phyloP scores from a whole-genome alignment of 2,113 vertebrate species.

The Myxocyprinus asiaticus region DNA sequence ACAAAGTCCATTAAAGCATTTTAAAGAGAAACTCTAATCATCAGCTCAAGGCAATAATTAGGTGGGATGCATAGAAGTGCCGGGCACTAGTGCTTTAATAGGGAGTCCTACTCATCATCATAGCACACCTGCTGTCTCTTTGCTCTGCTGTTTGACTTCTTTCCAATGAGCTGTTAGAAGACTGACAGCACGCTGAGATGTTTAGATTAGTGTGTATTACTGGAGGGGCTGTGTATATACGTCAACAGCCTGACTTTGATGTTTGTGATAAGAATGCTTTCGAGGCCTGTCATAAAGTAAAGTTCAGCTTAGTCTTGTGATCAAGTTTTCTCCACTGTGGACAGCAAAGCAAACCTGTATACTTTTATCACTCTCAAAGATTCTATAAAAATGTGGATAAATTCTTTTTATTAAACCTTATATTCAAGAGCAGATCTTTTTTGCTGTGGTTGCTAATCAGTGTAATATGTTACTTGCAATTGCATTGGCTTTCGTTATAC shows the following conservation, averaged over 20 bases:
- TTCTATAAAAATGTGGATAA: too few relatives aligned
- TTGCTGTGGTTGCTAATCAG: too few relatives aligned
- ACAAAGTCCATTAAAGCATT: conserved; percentile 30
- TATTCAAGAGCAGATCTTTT: too few relatives aligned
- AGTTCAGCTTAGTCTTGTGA: not conserved
- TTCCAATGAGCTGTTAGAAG: not conserved
- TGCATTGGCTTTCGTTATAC: too few relatives aligned
- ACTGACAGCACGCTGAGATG: not conserved
- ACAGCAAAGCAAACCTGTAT: too few relatives aligned
- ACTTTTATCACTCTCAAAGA: too few relatives aligned
- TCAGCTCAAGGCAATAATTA: conserved; percentile 13
- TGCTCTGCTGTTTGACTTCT: too few relatives aligned
- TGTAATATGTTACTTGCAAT: too few relatives aligned
- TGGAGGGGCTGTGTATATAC: not conserved
- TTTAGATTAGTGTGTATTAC: not conserved
- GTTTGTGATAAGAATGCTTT: not conserved
- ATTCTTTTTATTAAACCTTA: too few relatives aligned
- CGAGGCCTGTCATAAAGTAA: not conserved
- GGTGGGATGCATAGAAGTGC: not conserved
- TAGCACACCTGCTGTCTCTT: conserved; percentile 6
- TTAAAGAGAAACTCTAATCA: conserved; percentile 4
- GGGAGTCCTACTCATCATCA: not conserved
- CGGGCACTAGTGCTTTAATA: not conserved
- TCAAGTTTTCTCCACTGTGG: too few relatives aligned
- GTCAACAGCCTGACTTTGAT: not conserved